phyloP scores from a whole-genome alignment of 2,888 invertebrate genomes.

The Cerastis rubricosa region DNA sequence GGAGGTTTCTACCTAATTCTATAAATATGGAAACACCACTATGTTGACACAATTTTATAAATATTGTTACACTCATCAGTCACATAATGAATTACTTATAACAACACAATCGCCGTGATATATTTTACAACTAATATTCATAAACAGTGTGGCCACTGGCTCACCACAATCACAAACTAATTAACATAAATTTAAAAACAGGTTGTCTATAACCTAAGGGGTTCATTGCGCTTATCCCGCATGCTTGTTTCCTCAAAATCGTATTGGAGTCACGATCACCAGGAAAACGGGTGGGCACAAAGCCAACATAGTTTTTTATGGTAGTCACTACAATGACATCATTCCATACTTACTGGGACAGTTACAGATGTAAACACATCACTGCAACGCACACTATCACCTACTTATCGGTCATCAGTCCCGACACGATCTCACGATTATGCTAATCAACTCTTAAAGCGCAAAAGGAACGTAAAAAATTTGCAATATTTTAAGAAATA shows the following conservation, averaged over 20 bases:
- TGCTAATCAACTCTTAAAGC: conserved; percentile 71
- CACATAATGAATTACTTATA: conserved; percentile 44
- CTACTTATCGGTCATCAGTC: conserved; percentile 72
- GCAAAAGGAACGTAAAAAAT: conserved; percentile 72
- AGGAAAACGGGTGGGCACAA: conserved; percentile 90
- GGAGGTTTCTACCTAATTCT: conserved; percentile 34
- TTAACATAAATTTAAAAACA: conserved; percentile 80
- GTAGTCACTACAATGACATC: conserved; percentile 88
- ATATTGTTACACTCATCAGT: conserved; percentile 53
- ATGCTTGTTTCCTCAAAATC: conserved; percentile 82
- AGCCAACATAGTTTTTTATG: conserved; percentile 89
- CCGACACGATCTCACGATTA: conserved; percentile 65
- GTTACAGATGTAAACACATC: conserved; percentile 90
- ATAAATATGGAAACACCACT: conserved; percentile 44
- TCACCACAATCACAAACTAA: conserved; percentile 70
- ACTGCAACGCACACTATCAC: conserved; percentile 78
- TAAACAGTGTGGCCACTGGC: conserved; percentile 56
- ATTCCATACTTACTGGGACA: conserved; percentile 86
- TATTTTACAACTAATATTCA: conserved; percentile 41
- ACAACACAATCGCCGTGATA: conserved; percentile 42
- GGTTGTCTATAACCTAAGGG: conserved; percentile 83
- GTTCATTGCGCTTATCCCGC: conserved; percentile 83
- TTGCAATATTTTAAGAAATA: conserved; percentile 79
- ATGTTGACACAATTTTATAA: conserved; percentile 61
- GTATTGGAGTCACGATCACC: conserved; percentile 82